Base-by-base conservation (phyloP, 2,888 invertebrate species). In the Drosophila algonquin region DNA sequence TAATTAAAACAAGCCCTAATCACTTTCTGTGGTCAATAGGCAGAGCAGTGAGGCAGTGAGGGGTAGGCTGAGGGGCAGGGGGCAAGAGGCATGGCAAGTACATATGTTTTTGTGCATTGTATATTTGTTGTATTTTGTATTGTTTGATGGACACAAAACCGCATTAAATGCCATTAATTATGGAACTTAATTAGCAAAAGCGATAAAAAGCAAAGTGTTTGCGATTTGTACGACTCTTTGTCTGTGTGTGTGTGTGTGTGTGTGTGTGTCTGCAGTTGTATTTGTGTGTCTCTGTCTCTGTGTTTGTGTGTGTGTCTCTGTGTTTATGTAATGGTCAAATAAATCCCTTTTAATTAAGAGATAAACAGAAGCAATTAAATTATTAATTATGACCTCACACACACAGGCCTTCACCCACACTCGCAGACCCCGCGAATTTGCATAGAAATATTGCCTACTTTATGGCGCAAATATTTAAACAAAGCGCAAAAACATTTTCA, bases 341-440 rank as follows among this genome's bases (percentile, higher is more conserved):
- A 90, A 90, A 88, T 86, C 87, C 85, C 80, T 83, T 87, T 89
- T 90, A 91, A 91, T 90, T 91, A 90, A 90, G 87, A 89, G 90
- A 90, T 90, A 91, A 91, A 89, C 84, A 90, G 87, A 81, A 87
- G 86, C 90, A 90, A 90, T 90, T 90, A 90, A 90, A 86, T 90
- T 89, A 90, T 90, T 90, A 90, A 90, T 90, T 90, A 89, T 82
- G 73, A 57, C 70, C 79, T 68, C 67, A 51, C 48, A 53, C 54
- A 44, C 24, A 44, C 62, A 4, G 27, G 27, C 27, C 9, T 51
- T 14, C 32, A 10, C 24, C 24, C 24, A 52, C 27, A 10, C 51
- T 14, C 12, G 14, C 14, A 14, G 35, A 40, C 30, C 6, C 0
- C 24, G 10, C 16, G 21, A 54, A 63, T 60, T 72, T 64, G 55